A percentile compares a stretch with the other conserved stretches of the same genome.
Conservation (phyloP, 1,140 invertebrate genomes). For the Eueides isabella region DNA sequence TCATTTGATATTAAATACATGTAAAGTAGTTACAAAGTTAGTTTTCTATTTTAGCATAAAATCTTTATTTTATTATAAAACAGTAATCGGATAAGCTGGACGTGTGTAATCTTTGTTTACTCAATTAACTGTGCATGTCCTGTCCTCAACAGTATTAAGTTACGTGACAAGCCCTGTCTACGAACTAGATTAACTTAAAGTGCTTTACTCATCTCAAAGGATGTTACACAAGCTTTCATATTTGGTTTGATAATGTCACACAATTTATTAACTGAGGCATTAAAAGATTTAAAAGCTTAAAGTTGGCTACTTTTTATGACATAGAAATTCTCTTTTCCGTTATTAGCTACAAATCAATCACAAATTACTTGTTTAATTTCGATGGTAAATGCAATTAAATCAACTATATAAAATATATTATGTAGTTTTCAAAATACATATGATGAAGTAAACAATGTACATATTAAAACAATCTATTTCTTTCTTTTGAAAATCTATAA, state of each 20-base stretch:
- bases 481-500: not conserved
- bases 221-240: slow-evolving; percentile 44
- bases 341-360: too few species aligned
- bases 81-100: slow-evolving; percentile 29
- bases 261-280: not conserved
- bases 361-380: not conserved
- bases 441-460: not conserved
- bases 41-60: not conserved
- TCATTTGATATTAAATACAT: slow-evolving; percentile 30
- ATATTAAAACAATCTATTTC: not conserved
- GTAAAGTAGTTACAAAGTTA: not conserved
- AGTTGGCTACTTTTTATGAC: not conserved
- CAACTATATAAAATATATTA: not conserved
- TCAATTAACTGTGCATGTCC: slow-evolving; percentile 64
- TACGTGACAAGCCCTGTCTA: slow-evolving; percentile 54
- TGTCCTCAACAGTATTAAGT: slow-evolving; percentile 63
- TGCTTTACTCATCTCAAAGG: slow-evolving; percentile 38
- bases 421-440: not conserved
- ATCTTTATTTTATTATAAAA: not conserved
- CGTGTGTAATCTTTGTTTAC: slow-evolving; percentile 68
- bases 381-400: not conserved
- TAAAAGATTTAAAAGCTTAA: slow-evolving; percentile 15
- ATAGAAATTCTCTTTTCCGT: not conserved
- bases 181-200: slow-evolving; percentile 42
- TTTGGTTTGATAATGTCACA: slow-evolving; percentile 47